These are phyloP conservation scores for Pseudocheirus occidentalis DNA, from an alignment of 2,797 vertebrate species.

Conservation along the genomic window DNA sequence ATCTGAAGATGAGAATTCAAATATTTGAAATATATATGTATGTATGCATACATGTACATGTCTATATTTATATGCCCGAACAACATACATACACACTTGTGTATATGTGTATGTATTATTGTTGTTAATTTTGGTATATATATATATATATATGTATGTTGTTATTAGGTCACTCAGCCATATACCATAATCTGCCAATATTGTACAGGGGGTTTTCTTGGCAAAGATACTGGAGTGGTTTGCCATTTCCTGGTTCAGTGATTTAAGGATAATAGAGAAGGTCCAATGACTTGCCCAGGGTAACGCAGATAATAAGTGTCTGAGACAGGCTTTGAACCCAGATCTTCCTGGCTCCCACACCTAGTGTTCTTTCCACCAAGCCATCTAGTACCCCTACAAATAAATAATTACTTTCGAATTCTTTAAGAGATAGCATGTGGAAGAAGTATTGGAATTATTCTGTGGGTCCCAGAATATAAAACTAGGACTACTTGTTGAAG, in stretches of 20 bases:
- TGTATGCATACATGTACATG: too few relatives aligned
- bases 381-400: background rate
- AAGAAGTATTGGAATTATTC: background rate
- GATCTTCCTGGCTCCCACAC: background rate
- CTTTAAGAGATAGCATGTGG: background rate
- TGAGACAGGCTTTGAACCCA: background rate
- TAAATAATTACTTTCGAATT: background rate
- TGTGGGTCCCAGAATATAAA: background rate
- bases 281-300: background rate
- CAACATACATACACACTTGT: too few relatives aligned
- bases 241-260: background rate
- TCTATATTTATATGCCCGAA: too few relatives aligned
- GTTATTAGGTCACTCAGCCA: too few relatives aligned
- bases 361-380: background rate
- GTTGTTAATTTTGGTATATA: too few relatives aligned
- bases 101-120: too few relatives aligned
- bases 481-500: background rate
- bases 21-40: background rate
- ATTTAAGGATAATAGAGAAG: background rate
- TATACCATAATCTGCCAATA: background rate
- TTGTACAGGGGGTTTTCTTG: background rate
- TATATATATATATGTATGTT: too few relatives aligned
- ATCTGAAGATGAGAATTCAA: background rate
- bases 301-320: background rate
- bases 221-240: background rate